Conservation (phyloP, 2,888 invertebrate species). For the Dynastes tityus region DNA sequence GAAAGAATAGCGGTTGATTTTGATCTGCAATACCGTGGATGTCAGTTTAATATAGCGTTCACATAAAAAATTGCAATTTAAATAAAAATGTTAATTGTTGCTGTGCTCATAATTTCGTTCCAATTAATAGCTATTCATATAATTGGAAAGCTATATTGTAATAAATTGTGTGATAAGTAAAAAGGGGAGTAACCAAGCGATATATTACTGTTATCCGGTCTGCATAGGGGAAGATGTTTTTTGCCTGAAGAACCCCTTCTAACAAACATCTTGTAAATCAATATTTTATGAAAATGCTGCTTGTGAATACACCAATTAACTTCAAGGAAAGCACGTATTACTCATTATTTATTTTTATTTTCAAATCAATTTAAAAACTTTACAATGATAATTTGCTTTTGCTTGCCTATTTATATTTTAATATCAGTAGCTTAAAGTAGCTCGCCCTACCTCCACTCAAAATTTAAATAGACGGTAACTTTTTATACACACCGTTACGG, state of each 20-base stretch:
- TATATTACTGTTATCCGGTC: background rate
- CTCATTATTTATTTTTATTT: too few relatives aligned
- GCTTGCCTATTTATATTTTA: too few relatives aligned
- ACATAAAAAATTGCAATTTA: background rate
- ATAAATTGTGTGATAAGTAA: background rate
- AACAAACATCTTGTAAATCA: conserved; percentile 29
- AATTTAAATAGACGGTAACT: conserved; percentile 39
- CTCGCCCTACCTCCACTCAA: conserved; percentile 35
- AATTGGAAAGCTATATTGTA: conserved; percentile 7
- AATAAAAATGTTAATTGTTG: background rate
- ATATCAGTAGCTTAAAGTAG: background rate
- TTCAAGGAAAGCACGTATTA: too few relatives aligned
- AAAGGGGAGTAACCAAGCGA: conserved; percentile 38
- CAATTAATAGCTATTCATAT: conserved; percentile 2
- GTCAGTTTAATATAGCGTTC: conserved; percentile 1
- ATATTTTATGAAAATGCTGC: conserved; percentile 24
- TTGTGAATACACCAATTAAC: too few relatives aligned
- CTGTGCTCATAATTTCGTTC: background rate
- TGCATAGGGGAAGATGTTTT: conserved; percentile 29
- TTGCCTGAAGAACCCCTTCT: conserved; percentile 16
- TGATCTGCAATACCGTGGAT: background rate
- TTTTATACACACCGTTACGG: conserved; percentile 17
- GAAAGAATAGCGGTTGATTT: conserved; percentile 12
- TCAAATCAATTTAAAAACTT: too few relatives aligned
- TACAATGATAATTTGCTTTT: too few relatives aligned